Evolutionary conservation across 2,888 invertebrate genomes (phyloP).

Genomic region (Dorcus hopei): DNA sequence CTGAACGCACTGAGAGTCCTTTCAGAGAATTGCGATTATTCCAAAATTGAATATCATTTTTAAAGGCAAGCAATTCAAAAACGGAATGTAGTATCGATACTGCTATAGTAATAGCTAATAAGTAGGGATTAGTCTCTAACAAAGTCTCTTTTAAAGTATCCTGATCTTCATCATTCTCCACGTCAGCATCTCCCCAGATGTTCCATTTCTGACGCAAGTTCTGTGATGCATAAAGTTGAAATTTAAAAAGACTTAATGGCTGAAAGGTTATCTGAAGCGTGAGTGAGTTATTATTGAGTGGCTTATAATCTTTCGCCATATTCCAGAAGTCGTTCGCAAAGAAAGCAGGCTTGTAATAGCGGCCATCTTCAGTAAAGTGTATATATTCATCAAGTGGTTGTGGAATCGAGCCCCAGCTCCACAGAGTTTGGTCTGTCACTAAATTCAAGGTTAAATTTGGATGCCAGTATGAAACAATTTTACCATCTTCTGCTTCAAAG

Average conservation of each 20-base stretch:
- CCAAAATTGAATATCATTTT: constrained; percentile 99
- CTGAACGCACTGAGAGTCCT: constrained; percentile 95
- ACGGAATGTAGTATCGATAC: constrained; percentile 95
- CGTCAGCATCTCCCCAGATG: constrained; percentile 64
- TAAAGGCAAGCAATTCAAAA: constrained; percentile 97
- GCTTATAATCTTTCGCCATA: constrained; percentile 89
- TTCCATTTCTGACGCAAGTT: constrained; percentile 86
- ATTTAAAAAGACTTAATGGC: constrained; percentile 93
- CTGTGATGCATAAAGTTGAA: constrained; percentile 98
- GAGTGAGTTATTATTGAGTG: constrained; percentile 77
- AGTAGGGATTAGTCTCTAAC: constrained; percentile 93
- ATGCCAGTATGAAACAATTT: constrained; percentile 98
- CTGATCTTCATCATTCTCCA: constrained; percentile 80
- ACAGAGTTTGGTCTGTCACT: constrained; percentile 93
- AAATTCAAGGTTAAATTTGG: constrained; percentile 95
- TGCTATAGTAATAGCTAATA: constrained; percentile 85
- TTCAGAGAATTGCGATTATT: constrained; percentile 95
- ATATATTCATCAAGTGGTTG: constrained; percentile 91
- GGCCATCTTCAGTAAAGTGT: constrained; percentile 80
- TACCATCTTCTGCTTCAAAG: constrained; percentile 76
- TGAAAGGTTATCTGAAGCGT: constrained; percentile 74
- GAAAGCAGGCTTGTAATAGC: constrained; percentile 88
- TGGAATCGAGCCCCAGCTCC: constrained; percentile 88
- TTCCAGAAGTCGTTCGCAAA: constrained; percentile 99
- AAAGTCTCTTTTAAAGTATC: constrained; percentile 91